These are phyloP conservation scores for Anaspis maculata DNA, from an alignment of 2,888 invertebrate genomes.

Conservation along the genomic window DNA sequence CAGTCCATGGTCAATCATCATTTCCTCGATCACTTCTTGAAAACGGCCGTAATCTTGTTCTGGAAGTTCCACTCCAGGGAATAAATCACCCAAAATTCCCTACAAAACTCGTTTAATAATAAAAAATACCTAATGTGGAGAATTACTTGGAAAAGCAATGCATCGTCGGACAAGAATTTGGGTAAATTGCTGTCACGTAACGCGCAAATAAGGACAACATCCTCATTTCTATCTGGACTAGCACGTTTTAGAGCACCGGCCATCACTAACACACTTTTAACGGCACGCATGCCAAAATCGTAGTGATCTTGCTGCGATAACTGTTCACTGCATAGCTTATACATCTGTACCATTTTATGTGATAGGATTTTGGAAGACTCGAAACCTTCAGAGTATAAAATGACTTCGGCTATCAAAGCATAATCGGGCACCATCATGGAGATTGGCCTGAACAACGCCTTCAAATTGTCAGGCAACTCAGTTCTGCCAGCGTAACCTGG, in stretches of 20 bases:
- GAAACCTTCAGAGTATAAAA: slow-evolving; percentile 88
- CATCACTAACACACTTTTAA: slow-evolving; percentile 89
- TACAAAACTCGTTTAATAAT: slow-evolving; percentile 29
- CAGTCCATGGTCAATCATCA: slow-evolving; percentile 51
- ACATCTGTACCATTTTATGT: slow-evolving; percentile 89
- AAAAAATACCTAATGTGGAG: neutral
- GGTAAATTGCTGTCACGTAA: slow-evolving; percentile 84
- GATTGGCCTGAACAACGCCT: slow-evolving; percentile 78
- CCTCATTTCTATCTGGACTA: slow-evolving; percentile 75
- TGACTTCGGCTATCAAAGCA: slow-evolving; percentile 82
- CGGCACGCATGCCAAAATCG: slow-evolving; percentile 90
- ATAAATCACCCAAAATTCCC: slow-evolving; percentile 83
- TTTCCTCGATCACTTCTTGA: slow-evolving; percentile 52
- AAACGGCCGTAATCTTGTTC: slow-evolving; percentile 71
- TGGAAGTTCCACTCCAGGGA: slow-evolving; percentile 74
- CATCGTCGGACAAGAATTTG: slow-evolving; percentile 81
- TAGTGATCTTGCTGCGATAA: slow-evolving; percentile 88
- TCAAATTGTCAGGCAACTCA: slow-evolving; percentile 81
- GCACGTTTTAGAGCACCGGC: slow-evolving; percentile 82
- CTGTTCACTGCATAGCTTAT: slow-evolving; percentile 84
- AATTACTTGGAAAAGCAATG: slow-evolving; percentile 62
- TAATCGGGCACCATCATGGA: slow-evolving; percentile 93
- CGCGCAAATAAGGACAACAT: slow-evolving; percentile 76
- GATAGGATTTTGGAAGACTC: slow-evolving; percentile 81
- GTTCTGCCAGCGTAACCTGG: slow-evolving; percentile 87